Conservation (phyloP, 2,113 vertebrate genomes). For the Parus major region DNA sequence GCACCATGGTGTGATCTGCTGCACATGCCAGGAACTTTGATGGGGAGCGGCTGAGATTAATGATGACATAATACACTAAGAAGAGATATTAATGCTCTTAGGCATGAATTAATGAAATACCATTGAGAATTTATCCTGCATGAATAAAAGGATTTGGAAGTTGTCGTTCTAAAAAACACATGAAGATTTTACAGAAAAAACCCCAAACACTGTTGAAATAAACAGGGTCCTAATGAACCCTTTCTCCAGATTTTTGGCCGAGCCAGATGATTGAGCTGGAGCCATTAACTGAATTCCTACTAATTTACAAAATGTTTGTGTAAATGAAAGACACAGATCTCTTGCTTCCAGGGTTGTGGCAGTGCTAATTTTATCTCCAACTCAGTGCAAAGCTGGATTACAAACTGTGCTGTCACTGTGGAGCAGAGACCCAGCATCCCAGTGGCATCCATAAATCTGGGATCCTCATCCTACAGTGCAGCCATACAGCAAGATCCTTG, state of each 20-base stretch:
- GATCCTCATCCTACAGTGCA: neutral
- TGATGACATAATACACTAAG: conserved; percentile 37
- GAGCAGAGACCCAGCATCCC: neutral
- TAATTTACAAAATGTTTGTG: neutral
- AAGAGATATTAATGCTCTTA: conserved; percentile 56
- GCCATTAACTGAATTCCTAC: neutral
- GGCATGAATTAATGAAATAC: conserved; percentile 58
- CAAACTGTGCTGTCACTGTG: neutral
- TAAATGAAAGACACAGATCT: neutral
- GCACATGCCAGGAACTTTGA: conserved; percentile 35
- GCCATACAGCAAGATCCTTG: neutral
- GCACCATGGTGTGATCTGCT: neutral
- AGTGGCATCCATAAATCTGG: neutral
- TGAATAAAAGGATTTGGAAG: conserved; percentile 51
- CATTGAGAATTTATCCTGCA: conserved; percentile 42
- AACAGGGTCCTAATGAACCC: neutral
- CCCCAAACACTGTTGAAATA: neutral
- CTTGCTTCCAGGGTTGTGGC: neutral
- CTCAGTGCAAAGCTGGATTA: neutral
- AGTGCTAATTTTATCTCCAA: neutral
- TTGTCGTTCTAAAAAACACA: conserved; percentile 27
- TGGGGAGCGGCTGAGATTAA: conserved; percentile 29
- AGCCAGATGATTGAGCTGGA: neutral
- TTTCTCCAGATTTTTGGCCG: neutral
- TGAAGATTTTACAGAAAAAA: conserved; percentile 4